phyloP scores from a whole-genome alignment of 1,140 invertebrate genomes.

The Drosophila guanche region DNA sequence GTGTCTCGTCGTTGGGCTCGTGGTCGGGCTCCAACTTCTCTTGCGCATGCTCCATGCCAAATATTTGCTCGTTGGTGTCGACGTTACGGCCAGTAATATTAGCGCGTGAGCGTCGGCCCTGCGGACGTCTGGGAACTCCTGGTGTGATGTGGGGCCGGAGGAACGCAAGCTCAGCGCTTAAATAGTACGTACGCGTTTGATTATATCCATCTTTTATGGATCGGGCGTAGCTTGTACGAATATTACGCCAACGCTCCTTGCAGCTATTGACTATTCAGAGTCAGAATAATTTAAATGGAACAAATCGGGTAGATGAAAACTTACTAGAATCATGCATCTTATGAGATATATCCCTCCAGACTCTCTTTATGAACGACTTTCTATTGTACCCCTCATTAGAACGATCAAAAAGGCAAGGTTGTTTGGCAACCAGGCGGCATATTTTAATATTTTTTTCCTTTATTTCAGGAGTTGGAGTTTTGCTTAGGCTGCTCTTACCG shows the following conservation, averaged over 20 bases:
- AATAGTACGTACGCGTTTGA: slow-evolving; percentile 65
- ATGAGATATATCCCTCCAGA: slow-evolving; percentile 65
- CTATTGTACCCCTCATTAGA: slow-evolving; percentile 54
- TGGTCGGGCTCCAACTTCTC: slow-evolving; percentile 17
- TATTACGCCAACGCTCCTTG: slow-evolving; percentile 76
- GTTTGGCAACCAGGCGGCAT: slow-evolving; percentile 62
- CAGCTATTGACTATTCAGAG: slow-evolving; percentile 54
- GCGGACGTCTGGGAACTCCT: slow-evolving; percentile 58
- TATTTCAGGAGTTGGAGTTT: slow-evolving; percentile 46
- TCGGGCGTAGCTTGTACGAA: slow-evolving; percentile 66
- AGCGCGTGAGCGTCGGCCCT: slow-evolving; percentile 44
- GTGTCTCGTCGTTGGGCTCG: slow-evolving; percentile 23
- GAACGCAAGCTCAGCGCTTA: slow-evolving; percentile 64
- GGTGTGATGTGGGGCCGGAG: slow-evolving; percentile 66
- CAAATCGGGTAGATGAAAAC: background rate
- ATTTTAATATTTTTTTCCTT: slow-evolving; percentile 66
- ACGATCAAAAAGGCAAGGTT: slow-evolving; percentile 77
- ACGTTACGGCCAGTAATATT: slow-evolving; percentile 10
- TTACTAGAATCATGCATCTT: slow-evolving; percentile 60
- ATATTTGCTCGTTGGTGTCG: slow-evolving; percentile 20
- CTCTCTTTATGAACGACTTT: slow-evolving; percentile 59
- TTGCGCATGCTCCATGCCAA: slow-evolving; percentile 57
- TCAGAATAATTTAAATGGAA: background rate
- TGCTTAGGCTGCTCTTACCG: slow-evolving; percentile 15
- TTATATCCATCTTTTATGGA: slow-evolving; percentile 52